These are phyloP conservation scores for Agrilus cyanescens DNA, from an alignment of 2,888 invertebrate species.

Conservation along the genomic window DNA sequence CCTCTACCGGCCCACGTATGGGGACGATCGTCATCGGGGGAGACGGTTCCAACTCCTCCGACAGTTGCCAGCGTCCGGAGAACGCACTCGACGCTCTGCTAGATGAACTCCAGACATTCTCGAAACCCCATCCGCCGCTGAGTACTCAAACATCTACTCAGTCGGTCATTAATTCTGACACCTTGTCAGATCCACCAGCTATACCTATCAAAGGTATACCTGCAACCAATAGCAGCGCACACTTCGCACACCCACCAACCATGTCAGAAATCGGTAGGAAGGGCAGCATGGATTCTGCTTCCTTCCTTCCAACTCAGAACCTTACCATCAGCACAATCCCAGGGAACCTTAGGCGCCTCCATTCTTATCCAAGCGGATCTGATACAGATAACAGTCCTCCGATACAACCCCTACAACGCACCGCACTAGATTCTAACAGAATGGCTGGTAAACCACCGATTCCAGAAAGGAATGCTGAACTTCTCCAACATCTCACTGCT, in stretches of 20 bases:
- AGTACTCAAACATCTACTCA: conserved; percentile 20
- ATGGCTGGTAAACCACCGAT: conserved; percentile 63
- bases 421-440: conserved; percentile 32
- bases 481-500: conserved; percentile 50
- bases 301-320: conserved; percentile 31
- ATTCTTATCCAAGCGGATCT: conserved; percentile 77
- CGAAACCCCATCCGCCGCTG: conserved; percentile 46
- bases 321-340: conserved; percentile 35
- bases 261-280: conserved; percentile 43
- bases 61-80: conserved; percentile 62
- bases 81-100: conserved; percentile 95
- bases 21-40: conserved; percentile 48
- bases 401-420: conserved; percentile 46
- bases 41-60: conserved; percentile 43
- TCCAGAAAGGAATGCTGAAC: conserved; percentile 69
- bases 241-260: conserved; percentile 32
- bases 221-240: conserved; percentile 18
- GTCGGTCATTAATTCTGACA: conserved; percentile 18
- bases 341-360: conserved; percentile 59
- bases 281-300: conserved; percentile 42
- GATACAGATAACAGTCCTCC: conserved; percentile 71
- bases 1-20: conserved; percentile 50
- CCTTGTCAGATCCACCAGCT: conserved; percentile 26
- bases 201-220: conserved; percentile 30
- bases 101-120: conserved; percentile 86